These are phyloP conservation scores for Sander vitreus DNA, from an alignment of 2,113 vertebrate species.

Conservation along the genomic window DNA sequence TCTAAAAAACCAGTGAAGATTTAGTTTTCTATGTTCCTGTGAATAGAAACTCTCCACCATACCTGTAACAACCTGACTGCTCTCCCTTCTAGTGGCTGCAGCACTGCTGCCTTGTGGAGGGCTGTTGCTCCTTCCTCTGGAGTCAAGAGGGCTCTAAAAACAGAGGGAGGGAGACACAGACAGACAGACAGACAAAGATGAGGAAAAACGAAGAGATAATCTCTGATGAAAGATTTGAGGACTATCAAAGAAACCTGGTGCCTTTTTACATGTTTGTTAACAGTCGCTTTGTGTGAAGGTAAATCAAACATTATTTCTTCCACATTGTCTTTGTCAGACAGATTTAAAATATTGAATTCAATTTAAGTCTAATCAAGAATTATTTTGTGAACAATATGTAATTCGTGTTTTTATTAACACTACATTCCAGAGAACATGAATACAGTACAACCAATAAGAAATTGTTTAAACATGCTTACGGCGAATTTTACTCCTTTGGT, in stretches of 20 bases:
- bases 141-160: conserved; percentile 81
- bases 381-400: too few relatives aligned
- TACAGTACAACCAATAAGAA: neutral
- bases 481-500: conserved; percentile 77
- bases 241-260: neutral
- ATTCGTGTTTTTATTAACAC: too few relatives aligned
- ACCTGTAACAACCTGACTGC: conserved; percentile 80
- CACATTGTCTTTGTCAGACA: neutral
- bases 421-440: too few relatives aligned
- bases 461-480: conserved; percentile 55
- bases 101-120: conserved; percentile 58
- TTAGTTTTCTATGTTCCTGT: neutral
- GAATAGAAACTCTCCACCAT: conserved; percentile 3
- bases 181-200: too few relatives aligned
- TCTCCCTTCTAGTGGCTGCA: conserved; percentile 71
- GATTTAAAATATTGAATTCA: neutral
- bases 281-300: neutral
- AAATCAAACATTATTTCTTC: neutral
- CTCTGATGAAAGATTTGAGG: neutral
- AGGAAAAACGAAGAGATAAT: neutral
- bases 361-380: too few relatives aligned
- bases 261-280: neutral
- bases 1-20: too few relatives aligned
- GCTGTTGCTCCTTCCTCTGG: conserved; percentile 67
- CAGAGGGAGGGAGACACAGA: neutral